Evolutionary conservation across 2,113 vertebrate species (phyloP), one percentile per base, ranked within the genome.

Genomic region (Catharus fuscescens): DNA sequence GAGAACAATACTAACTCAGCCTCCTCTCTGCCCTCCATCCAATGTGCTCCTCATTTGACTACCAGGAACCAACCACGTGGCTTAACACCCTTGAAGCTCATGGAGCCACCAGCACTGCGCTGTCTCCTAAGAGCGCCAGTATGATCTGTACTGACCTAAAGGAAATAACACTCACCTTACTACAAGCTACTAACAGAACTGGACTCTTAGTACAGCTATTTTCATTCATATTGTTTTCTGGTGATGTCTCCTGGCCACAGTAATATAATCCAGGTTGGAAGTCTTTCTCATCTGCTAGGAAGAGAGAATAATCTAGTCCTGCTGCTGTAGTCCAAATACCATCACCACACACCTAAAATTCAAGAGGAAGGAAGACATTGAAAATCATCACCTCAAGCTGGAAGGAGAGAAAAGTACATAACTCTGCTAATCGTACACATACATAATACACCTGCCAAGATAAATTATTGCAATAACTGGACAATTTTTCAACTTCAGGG

Each of bases 211-310:
- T 97, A 96, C 93, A 98, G 74, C 96, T 97, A 48, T 90, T 95
- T 74, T 98, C 97, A 90, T 96, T 88, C 80, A 93, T 72, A 60
- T 17, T 92, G 9, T 90, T 85, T 95, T 97, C 97, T 93, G 96
- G 93, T 44, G 83, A 96, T 80, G 98, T 97, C 97, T 99, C 99
- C 88, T 97, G 98, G 20, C 99, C 99, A 93, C 99, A 98, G 94
- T 99, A 99, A 97, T 99, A 99, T 40, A 99, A 97, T 52, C 98
- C 99, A 95, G 99, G 99, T 81, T 99, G 99, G 93, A 98, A 99
- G 73, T 99, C 99, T 94, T 99, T 98, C 71, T 99, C 99, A 60
- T 99, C 99, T 38, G 98, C 98, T 61, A 99, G 96, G 78, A 99
- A 98, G 24, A 99, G 94, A 44, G 99, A 99, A 97, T 99, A 99